Conservation (phyloP, 2,797 vertebrate species). For the Poecilia wingei region DNA sequence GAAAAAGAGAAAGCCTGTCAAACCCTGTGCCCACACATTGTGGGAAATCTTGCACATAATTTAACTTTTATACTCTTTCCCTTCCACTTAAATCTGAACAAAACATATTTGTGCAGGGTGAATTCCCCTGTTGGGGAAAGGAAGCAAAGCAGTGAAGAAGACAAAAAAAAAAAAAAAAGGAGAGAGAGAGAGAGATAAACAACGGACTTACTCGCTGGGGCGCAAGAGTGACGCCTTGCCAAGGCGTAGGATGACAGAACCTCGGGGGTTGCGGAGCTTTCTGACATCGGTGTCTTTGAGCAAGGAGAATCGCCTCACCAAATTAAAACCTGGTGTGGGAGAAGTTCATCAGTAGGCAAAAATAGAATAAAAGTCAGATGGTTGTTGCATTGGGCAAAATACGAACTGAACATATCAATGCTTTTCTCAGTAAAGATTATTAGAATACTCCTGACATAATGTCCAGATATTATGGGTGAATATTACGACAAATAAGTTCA, state of each 20-base stretch:
- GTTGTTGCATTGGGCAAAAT: not conserved
- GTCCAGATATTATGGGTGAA: not conserved
- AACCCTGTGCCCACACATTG: conserved; percentile 9
- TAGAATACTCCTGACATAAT: not conserved
- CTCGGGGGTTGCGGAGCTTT: conserved; percentile 88
- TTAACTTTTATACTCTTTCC: conserved; percentile 12
- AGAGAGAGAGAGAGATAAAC: not conserved
- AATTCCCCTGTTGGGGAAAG: conserved; percentile 1
- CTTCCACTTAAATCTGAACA: conserved; percentile 4
- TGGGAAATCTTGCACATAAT: conserved; percentile 25
- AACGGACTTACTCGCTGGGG: conserved; percentile 84
- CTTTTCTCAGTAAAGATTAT: not conserved
- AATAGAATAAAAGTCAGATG: not conserved
- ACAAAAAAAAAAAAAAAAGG: too few relatives aligned
- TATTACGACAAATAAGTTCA: not conserved
- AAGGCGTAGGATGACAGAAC: conserved; percentile 88
- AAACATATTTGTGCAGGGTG: not conserved
- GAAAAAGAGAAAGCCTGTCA: conserved; percentile 16
- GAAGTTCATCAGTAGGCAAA: conserved; percentile 28
- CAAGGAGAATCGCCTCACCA: conserved; percentile 89
- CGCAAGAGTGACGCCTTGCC: conserved; percentile 85
- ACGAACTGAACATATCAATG: not conserved
- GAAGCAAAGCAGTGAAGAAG: not conserved
- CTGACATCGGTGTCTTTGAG: conserved; percentile 89
- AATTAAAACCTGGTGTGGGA: conserved; percentile 88